Evolutionary conservation across 2,888 invertebrate genomes (phyloP).

Genomic region (Plebejus melissa): DNA sequence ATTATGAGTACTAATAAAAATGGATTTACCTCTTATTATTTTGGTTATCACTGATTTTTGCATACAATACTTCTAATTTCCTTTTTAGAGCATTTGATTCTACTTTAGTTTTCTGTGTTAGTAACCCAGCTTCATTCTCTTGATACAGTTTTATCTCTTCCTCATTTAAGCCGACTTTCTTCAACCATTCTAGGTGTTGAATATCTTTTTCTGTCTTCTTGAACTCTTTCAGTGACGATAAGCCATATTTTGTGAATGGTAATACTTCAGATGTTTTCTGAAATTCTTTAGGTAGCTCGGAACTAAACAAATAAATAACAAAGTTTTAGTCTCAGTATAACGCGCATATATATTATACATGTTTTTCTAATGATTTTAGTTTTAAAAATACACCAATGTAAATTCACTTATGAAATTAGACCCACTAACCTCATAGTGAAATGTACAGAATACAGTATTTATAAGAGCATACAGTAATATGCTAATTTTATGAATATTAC

Average conservation of each 20-base stretch:
- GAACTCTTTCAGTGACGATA: constrained; percentile 65
- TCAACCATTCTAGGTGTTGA: constrained; percentile 64
- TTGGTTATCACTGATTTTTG: constrained; percentile 52
- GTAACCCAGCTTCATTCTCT: constrained; percentile 62
- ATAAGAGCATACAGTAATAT: too few species aligned
- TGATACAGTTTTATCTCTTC: constrained; percentile 73
- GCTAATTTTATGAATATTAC: too few species aligned
- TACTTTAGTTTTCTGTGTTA: constrained; percentile 52
- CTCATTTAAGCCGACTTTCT: constrained; percentile 64
- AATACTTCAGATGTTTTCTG: constrained; percentile 61
- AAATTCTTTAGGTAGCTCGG: constrained; percentile 64
- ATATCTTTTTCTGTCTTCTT: constrained; percentile 57
- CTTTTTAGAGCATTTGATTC: constrained; percentile 53
- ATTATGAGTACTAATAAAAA: not conserved
- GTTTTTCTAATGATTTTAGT: not conserved
- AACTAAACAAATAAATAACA: constrained; percentile 44
- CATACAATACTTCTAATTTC: constrained; percentile 54
- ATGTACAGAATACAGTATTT: too few species aligned
- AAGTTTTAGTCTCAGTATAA: not conserved
- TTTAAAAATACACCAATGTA: not conserved
- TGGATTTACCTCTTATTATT: constrained; percentile 47
- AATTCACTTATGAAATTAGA: not conserved
- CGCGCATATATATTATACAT: not conserved
- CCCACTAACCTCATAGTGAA: not conserved
- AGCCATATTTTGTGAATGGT: constrained; percentile 65